Conservation (phyloP, 2,888 invertebrate genomes). For the Cryptocephalus primarius region DNA sequence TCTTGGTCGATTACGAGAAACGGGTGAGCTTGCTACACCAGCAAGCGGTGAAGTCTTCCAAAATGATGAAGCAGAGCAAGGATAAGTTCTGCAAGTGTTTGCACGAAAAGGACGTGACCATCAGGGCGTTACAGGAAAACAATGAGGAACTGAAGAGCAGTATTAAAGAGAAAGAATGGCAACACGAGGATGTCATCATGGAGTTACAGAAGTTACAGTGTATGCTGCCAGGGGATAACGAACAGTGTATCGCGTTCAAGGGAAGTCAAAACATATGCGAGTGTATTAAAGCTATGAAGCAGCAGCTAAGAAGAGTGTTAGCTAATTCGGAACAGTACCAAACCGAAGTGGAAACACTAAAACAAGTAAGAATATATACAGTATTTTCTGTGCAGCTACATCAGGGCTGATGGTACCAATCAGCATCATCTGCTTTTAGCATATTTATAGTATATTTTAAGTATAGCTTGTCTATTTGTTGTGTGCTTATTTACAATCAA, state of each 20-base stretch:
- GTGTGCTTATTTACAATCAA: too few species aligned
- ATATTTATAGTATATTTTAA: too few species aligned
- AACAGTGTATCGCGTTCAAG: constrained; percentile 9
- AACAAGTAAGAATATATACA: constrained; percentile 10
- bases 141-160: constrained; percentile 12
- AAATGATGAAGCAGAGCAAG: constrained; percentile 19
- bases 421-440: too few species aligned
- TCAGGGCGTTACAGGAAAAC: constrained; percentile 12
- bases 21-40: constrained; percentile 17
- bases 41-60: constrained; percentile 20
- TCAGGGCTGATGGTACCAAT: too few species aligned
- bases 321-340: constrained; percentile 11
- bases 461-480: too few species aligned
- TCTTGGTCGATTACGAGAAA: constrained; percentile 18
- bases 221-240: constrained; percentile 9
- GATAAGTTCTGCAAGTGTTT: constrained; percentile 19
- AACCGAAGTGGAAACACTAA: constrained; percentile 10
- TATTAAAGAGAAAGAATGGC: constrained; percentile 11
- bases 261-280: constrained; percentile 14
- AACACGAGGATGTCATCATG: constrained; percentile 10
- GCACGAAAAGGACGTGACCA: constrained; percentile 16
- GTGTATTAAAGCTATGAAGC: constrained; percentile 13
- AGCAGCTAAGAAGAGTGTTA: constrained; percentile 11
- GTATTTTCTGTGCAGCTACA: not conserved
- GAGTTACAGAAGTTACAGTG: constrained; percentile 11